Evolutionary conservation across 2,888 invertebrate genomes (phyloP), one percentile per base, ranked within the genome.

Genomic region (Lochmaea capreae): DNA sequence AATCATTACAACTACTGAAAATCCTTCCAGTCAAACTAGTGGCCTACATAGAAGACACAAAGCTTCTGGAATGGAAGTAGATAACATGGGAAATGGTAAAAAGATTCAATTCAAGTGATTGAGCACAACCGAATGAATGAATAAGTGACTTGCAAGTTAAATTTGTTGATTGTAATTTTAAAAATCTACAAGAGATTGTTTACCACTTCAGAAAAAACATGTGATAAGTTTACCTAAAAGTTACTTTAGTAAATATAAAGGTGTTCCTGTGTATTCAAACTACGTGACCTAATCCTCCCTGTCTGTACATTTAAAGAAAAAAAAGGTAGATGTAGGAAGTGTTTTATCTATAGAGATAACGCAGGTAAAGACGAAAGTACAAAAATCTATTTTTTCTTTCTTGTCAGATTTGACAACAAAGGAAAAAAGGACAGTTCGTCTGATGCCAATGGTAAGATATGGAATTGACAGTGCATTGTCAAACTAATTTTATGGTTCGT

Each of bases 381-480:
- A 33, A 33, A 33, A 33, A 59, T 57, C 11, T 18, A 33, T 33
- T 10, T 9, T 9, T 18, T 54, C 10, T 9, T 54, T 54, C 18
- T 54, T 54, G 54, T 54, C 54, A 67, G 49, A 69, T 63, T 63
- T 42, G 63, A 69, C 62, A 42, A 69, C 69, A 69, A 69, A 49
- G 39, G 69, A 54, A 4, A 12, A 42, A 61, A 43, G 39, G 49
- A 33, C 63, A 42, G 4, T 22, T 46, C 18, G 63, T 54, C 69
- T 63, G 69, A 52, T 69, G 63, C 69, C 69, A 52, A 62, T 54
- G 52, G 52, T 54, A 16, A 63, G 69, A 68, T 68, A 68, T 39
- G 68, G 59, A 61, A 59, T 68, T 49, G 22, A 43, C 65, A 26
- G 43, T 39, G 39, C 39, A n/a, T 65, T 52, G 14, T 12, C 16